Conservation (phyloP, 1,140 invertebrate species). For the Aphis craccivora region DNA sequence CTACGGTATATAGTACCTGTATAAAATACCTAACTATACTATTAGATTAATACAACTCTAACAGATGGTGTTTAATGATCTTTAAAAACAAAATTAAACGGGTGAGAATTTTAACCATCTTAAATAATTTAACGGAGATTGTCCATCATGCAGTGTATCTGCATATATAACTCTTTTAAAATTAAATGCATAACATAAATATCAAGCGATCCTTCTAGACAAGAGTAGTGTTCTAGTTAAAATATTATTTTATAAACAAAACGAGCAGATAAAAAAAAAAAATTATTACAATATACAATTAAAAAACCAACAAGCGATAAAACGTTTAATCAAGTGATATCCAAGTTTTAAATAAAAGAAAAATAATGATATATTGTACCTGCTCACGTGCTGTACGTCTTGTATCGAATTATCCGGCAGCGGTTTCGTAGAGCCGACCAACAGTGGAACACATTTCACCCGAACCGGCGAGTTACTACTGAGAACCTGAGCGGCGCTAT, state of each 20-base stretch:
- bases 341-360: not conserved
- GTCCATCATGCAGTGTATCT: not conserved
- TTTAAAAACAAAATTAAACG: not conserved
- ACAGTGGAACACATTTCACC: slow-evolving; percentile 48
- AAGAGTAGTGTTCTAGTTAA: not conserved
- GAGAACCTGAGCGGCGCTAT: not conserved
- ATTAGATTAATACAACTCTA: not conserved
- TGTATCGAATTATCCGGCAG: not conserved
- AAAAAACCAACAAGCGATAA: not conserved
- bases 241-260: not conserved
- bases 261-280: not conserved
- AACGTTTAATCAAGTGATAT: not conserved
- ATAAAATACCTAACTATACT: not conserved
- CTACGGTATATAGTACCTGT: not conserved
- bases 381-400: slow-evolving; percentile 9
- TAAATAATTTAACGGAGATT: not conserved
- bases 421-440: slow-evolving; percentile 22
- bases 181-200: not conserved
- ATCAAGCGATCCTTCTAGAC: not conserved
- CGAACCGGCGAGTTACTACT: slow-evolving; percentile 48
- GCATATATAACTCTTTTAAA: not conserved
- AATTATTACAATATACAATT: not conserved
- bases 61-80: not conserved
- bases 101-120: not conserved
- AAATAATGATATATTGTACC: not conserved